Conservation (phyloP, 2,113 vertebrate species). For the Hypanus sabinus region DNA sequence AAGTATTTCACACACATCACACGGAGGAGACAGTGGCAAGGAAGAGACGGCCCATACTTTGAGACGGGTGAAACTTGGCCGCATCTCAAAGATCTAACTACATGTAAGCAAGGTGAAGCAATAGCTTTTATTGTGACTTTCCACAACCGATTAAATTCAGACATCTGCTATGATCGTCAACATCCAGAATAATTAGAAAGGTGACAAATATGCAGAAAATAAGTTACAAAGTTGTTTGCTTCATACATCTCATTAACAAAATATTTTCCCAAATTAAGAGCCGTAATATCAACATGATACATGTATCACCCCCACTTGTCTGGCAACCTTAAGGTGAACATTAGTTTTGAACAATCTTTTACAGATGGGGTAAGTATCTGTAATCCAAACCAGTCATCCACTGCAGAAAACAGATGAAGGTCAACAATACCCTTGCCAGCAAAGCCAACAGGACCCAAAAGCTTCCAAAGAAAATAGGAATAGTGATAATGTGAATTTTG, state of each 20-base stretch:
- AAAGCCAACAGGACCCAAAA: background rate
- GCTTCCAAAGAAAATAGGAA: background rate
- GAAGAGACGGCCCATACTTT: background rate
- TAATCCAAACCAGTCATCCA: background rate
- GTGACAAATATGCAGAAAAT: constrained; percentile 4
- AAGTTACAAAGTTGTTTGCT: background rate
- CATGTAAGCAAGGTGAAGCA: background rate
- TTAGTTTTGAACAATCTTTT: background rate
- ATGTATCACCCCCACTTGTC: background rate
- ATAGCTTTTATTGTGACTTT: background rate
- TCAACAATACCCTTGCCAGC: too few relatives aligned
- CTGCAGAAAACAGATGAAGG: too few relatives aligned
- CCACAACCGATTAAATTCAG: background rate
- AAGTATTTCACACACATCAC: background rate
- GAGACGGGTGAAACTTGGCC: background rate
- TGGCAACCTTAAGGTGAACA: background rate
- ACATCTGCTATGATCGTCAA: background rate
- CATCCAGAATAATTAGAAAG: constrained; percentile 18
- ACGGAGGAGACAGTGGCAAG: background rate
- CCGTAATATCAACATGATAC: background rate
- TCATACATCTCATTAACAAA: background rate
- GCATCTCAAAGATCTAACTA: background rate
- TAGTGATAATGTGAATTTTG: background rate
- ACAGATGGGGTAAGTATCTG: background rate
- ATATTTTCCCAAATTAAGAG: background rate